Base-by-base conservation (phyloP, 2,888 invertebrate genomes). In the Oligia fasciuncula region DNA sequence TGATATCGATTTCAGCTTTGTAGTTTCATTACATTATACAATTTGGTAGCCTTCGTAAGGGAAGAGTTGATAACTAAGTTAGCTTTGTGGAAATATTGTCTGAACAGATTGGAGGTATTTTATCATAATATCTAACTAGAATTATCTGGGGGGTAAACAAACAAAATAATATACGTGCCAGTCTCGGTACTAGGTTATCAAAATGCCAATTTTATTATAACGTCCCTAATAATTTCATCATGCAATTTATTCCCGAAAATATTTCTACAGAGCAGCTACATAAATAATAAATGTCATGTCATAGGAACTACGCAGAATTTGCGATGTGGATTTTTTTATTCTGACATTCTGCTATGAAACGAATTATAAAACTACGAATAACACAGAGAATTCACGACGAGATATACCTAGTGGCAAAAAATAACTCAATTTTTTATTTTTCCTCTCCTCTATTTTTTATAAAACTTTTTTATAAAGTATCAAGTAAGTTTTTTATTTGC, bases 301-400 rank as follows among this genome's bases (percentile, higher is more conserved):
- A 29, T 6, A 46, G 23, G 17, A 57, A 60, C 62, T 51, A n/a
- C 49, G 11, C 23, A 35, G 14, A 49, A 62, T 70, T 35, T 13
- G 35, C 17, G 19, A 43, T 13, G n/a, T 35, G 43, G 43, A n/a
- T 63, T 80, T 84, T 78, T 83, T 79, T 51, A 54, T 73, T 29
- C 29, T 29, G 29, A 29, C 29, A 83, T 29, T 0, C 4, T 29
- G 40, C 57, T 29, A 17, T 19, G 40, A 65, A 81, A 81, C 13
- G 6, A 13, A 11, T n/a, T 46, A 57, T 54, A 9, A 81, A 63
- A 73, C n/a, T 35, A 14, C n/a, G 43, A 1, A 65, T 40, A 74
- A n/a, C 80, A 71, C 35, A 81, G 13, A 23, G 46, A 75, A 79
- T 75, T 29, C 13, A 14, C 6, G 40, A 79, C 23, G 40, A 43